Percentiles rank a stretch among this genome's conserved stretches.
Conservation (phyloP, 1,140 invertebrate species). For the Drosophila kurseongensis region DNA sequence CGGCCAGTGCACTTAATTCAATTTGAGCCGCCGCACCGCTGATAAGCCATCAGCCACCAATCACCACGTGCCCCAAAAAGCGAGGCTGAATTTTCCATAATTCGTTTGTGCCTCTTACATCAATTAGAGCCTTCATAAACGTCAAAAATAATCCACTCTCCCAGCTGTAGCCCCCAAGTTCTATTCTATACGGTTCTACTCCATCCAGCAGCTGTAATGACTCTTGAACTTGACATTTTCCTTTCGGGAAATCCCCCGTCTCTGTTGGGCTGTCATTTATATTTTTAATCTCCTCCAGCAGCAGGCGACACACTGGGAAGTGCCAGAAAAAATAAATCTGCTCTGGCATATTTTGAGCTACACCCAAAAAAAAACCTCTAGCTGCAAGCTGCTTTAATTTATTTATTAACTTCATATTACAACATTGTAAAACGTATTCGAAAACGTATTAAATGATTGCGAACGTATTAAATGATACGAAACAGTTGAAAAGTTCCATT, state of each 20-base stretch:
- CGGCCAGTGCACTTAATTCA: slow-evolving; percentile 66
- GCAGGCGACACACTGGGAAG: slow-evolving; percentile 59
- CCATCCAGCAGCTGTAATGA: slow-evolving; percentile 72
- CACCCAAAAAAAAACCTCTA: too few species aligned
- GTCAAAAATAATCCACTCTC: slow-evolving; percentile 79
- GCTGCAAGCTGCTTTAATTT: too few species aligned
- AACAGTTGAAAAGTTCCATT: too few species aligned
- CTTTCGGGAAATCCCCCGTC: slow-evolving; percentile 34
- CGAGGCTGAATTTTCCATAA: slow-evolving; percentile 39
- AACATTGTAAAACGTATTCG: too few species aligned
- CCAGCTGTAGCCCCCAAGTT: slow-evolving; percentile 48
- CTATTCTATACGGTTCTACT: slow-evolving; percentile 20
- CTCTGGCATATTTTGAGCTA: slow-evolving; percentile 28
- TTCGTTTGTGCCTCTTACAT: slow-evolving; percentile 46
- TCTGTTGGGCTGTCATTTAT: slow-evolving; percentile 66
- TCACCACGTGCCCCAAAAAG: slow-evolving; percentile 16
- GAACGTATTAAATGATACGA: too few species aligned
- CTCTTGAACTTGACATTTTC: slow-evolving; percentile 82
- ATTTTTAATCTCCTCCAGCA: slow-evolving; percentile 74
- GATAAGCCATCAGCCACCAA: slow-evolving; percentile 36
- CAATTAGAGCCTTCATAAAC: slow-evolving; percentile 79
- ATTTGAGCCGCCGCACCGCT: slow-evolving; percentile 34
- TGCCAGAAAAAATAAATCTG: slow-evolving; percentile 1
- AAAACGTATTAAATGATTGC: too few species aligned
- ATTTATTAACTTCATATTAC: too few species aligned